These are phyloP conservation scores for Xanthia togata DNA, from an alignment of 2,888 invertebrate species.

Conservation along the genomic window DNA sequence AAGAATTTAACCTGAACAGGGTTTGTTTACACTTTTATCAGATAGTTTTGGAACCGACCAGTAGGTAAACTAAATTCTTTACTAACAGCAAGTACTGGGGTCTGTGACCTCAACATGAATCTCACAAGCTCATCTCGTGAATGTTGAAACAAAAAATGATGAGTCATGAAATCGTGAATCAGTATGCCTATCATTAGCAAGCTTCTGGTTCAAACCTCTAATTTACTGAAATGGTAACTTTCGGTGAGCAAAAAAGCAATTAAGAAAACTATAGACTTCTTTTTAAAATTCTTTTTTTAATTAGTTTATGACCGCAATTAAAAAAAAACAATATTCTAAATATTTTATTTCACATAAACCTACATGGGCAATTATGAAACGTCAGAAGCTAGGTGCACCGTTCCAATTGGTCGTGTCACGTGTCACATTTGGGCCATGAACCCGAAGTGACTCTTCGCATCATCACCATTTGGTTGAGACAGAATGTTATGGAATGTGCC, in stretches of 20 bases:
- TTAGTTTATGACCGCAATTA: too few relatives aligned
- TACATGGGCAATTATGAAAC: too few relatives aligned
- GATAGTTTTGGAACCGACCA: neutral
- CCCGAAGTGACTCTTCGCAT: too few relatives aligned
- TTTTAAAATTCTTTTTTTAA: too few relatives aligned
- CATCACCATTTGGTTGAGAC: too few relatives aligned
- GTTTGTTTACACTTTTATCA: neutral
- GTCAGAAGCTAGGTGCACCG: too few relatives aligned
- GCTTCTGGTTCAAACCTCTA: conserved; percentile 45
- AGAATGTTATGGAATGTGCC: too few relatives aligned
- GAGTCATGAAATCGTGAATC: conserved; percentile 49
- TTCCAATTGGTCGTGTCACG: too few relatives aligned
- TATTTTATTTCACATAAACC: too few relatives aligned
- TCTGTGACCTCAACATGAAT: conserved; percentile 51
- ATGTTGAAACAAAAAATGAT: conserved; percentile 55
- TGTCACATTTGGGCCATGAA: too few relatives aligned
- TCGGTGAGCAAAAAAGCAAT: conserved; percentile 3
- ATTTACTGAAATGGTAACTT: conserved; percentile 48
- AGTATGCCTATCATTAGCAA: conserved; percentile 52
- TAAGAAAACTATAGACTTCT: neutral
- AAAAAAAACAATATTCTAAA: too few relatives aligned
- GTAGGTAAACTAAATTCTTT: conserved; percentile 8
- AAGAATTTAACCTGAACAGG: neutral
- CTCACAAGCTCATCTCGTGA: conserved; percentile 48
- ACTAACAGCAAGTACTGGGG: conserved; percentile 14